Conservation (phyloP, 1,140 invertebrate genomes). For the Stratiolaelaps scimitus region DNA sequence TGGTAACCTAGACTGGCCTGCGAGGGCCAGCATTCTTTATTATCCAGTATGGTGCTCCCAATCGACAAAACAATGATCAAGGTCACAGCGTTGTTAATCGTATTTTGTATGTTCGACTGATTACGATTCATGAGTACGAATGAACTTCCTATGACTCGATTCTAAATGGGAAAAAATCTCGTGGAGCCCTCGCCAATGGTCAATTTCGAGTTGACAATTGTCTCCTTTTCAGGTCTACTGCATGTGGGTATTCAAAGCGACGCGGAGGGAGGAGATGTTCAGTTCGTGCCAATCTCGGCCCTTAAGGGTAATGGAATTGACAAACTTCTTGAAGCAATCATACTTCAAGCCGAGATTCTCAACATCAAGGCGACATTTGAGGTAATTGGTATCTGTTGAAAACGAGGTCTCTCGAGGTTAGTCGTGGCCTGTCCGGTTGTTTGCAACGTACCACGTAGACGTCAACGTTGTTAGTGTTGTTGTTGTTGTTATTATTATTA, state of each 20-base stretch:
- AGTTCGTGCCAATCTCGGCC: slow-evolving; percentile 81
- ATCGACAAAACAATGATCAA: too few relatives aligned
- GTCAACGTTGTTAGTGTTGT: too few relatives aligned
- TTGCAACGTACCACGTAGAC: too few relatives aligned
- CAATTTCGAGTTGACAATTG: not conserved
- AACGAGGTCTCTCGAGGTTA: too few relatives aligned
- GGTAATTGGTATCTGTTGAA: too few relatives aligned
- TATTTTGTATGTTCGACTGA: slow-evolving; percentile 27
- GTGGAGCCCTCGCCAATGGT: not conserved
- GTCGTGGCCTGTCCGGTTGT: too few relatives aligned
- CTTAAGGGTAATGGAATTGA: slow-evolving; percentile 44
- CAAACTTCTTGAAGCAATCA: slow-evolving; percentile 59
- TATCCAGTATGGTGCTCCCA: too few relatives aligned
- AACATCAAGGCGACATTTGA: slow-evolving; percentile 51
- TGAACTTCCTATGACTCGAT: not conserved
- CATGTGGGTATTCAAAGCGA: slow-evolving; percentile 68
- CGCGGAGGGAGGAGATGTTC: slow-evolving; percentile 77
- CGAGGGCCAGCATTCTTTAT: too few relatives aligned
- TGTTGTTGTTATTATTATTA: too few relatives aligned
- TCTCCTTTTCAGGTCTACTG: slow-evolving; percentile 49
- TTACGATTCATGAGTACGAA: too few relatives aligned
- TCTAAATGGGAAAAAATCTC: slow-evolving; percentile 5
- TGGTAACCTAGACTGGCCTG: too few relatives aligned
- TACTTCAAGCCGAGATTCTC: slow-evolving; percentile 69
- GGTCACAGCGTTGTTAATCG: slow-evolving; percentile 40